Evolutionary conservation across 37 sponge, comb jelly and placozoan species (phyloP), one percentile per base, ranked within the genome.

Genomic region (Haliclona indistincta): DNA sequence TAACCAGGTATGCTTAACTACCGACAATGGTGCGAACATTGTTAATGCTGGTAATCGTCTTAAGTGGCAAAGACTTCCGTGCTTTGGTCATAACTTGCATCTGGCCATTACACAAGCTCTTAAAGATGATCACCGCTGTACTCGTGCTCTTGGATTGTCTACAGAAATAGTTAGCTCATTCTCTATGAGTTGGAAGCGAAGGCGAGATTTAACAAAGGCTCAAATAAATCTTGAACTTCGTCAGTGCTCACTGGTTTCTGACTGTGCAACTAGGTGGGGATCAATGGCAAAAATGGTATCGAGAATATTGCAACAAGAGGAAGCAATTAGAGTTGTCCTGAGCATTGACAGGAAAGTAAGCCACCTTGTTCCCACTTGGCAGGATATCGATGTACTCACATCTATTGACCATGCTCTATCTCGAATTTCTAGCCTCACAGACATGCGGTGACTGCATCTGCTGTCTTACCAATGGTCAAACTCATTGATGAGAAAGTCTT

Each of bases 81-180:
- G 80, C 37, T 79, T 79, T 69, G 80, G 80, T 41, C 80, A 79
- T 34, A 78, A 78, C 32, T 36, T 78, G 3, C 25, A 78, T 38
- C 78, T 78, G 40, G 70, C 80, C 32, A 56, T 79, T 43, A 68
- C 7, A 22, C 68, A 79, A 38, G 60, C 61, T 1, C 8, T 69
- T 5, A 38, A 68, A 28, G 49, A 70, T 79, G 80, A 79, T 6
- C 6, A 1, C 4, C 56, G 71, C 25, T 28, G 42, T 40, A 23
- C 45, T 40, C 2, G 70, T 30, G 70, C 80, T 40, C 60, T 79
- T 43, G 70, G 70, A 36, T n/a, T 69, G 10, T 38, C 44, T 1
- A 23, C 32, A 0, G 69, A 79, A 17, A 40, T 69, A n/a, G 80
- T 79, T 1, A 61, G 71, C 25, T 26, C 80, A 55, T 69, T 79